Conservation (phyloP, 2,113 vertebrate genomes). For the Callocephalon fimbriatum region DNA sequence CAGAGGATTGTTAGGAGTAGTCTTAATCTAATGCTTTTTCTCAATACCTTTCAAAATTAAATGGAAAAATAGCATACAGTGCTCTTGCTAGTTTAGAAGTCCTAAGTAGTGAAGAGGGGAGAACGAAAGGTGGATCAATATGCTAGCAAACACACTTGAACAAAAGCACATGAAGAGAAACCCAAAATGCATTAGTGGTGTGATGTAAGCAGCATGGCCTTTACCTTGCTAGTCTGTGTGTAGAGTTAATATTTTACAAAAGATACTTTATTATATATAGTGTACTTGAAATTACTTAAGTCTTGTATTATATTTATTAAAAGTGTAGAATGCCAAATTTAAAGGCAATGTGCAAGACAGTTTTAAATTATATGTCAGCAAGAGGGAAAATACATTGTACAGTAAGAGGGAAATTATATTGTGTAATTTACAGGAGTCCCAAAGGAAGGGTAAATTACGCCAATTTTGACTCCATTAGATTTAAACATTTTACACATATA, state of each 20-base stretch:
- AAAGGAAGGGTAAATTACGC: background rate
- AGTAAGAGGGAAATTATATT: background rate
- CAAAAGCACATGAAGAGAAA: constrained; percentile 80
- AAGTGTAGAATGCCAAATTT: background rate
- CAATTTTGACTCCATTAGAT: background rate
- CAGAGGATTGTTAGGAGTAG: background rate
- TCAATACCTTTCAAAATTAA: background rate
- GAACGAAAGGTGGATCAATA: constrained; percentile 77
- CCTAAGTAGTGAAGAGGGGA: constrained; percentile 76
- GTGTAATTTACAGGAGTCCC: background rate
- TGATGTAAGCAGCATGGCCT: background rate
- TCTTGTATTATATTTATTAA: background rate
- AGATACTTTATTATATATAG: background rate
- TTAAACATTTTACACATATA: background rate
- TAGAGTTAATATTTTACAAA: background rate
- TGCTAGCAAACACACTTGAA: constrained; percentile 81
- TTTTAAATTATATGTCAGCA: background rate
- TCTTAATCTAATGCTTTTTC: background rate
- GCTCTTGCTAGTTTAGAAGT: constrained; percentile 68
- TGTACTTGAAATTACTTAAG: background rate
- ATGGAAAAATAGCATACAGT: background rate
- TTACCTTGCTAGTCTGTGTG: background rate
- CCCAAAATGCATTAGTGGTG: constrained; percentile 79
- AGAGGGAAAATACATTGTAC: background rate
- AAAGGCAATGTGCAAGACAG: background rate